phyloP scores from a whole-genome alignment of 2,888 invertebrate species.

The Rhagonycha lutea region DNA sequence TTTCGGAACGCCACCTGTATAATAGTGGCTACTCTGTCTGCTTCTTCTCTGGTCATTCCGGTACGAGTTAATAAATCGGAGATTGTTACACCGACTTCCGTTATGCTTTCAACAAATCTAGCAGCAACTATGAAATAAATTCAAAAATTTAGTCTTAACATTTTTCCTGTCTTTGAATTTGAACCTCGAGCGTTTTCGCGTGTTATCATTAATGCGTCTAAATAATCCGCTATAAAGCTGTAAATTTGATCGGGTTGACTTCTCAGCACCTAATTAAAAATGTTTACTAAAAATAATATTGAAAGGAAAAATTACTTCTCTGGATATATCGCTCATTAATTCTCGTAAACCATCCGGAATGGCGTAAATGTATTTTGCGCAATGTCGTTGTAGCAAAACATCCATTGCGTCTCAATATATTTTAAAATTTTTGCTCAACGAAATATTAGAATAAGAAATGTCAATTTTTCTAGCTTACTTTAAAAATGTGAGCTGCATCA shows the following conservation, averaged over 20 bases:
- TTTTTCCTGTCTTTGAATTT: neutral
- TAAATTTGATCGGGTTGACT: constrained; percentile 67
- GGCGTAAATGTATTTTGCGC: constrained; percentile 56
- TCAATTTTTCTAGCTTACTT: neutral
- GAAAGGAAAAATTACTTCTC: constrained; percentile 59
- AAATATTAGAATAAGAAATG: neutral
- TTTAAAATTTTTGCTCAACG: neutral
- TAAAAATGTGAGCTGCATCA: neutral
- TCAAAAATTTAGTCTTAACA: neutral
- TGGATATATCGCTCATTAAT: constrained; percentile 72
- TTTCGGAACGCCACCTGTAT: constrained; percentile 46
- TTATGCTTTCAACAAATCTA: constrained; percentile 48
- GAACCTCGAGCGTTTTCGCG: constrained; percentile 61
- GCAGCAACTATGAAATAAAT: constrained; percentile 44
- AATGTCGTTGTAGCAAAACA: constrained; percentile 51
- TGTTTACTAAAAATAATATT: neutral
- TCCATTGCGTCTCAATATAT: constrained; percentile 39
- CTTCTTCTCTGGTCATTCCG: constrained; percentile 46
- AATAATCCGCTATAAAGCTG: constrained; percentile 71
- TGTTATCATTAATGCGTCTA: constrained; percentile 66
- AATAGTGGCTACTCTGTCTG: constrained; percentile 43
- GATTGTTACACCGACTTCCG: constrained; percentile 47
- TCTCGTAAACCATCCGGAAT: constrained; percentile 72
- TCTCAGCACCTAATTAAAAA: constrained; percentile 63
- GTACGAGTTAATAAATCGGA: constrained; percentile 45